Evolutionary conservation across 2,113 vertebrate species (phyloP), one percentile per base, ranked within the genome.

Genomic region (Scortum barcoo): DNA sequence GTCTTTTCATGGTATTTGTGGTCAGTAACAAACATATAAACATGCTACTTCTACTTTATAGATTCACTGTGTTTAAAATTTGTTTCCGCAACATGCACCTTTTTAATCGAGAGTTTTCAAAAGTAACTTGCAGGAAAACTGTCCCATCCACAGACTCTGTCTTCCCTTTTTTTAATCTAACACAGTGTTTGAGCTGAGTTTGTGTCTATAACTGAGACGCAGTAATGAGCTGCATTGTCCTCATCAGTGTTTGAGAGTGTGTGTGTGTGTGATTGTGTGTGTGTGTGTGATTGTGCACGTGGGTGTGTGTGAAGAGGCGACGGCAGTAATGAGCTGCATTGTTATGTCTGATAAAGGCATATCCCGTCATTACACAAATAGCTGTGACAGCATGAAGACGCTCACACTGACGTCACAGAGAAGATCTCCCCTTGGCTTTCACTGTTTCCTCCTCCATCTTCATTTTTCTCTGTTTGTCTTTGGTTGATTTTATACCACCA

Each of bases 321-420:
- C 70, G 38, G 12, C 80, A 70, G 66, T 88, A 85, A 82, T 80
- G 72, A 84, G 87, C 62, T 87, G 82, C 68, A 80, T 87, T 87
- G 82, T 88, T 36, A 36, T 36, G 33, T 36, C 33, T 36, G 33
- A 36, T 36, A 36, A 36, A 3, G 6, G 6, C 33, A 36, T 36
- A 36, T 6, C 3, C 33, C 6, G 83, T 87, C 60, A 67, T 83
- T 83, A 86, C 67, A 63, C 76, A 51, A 4, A 66, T 8, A 51
- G 66, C 77, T 36, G 44, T 48, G 46, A 72, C 76, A 44, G 61
- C 13, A 30, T 46, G 16, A 80, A 30, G 44, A 76, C 60, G 42
- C 44, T 71, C 1, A 33, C 22, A 17, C 24, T 44, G 62, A 82
- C 40, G 60, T 76, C 84, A 78, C 33, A 20, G 44, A 26, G 2